Evolutionary conservation across 1,140 invertebrate genomes (phyloP).

Genomic region (Scaptomyza graminum): DNA sequence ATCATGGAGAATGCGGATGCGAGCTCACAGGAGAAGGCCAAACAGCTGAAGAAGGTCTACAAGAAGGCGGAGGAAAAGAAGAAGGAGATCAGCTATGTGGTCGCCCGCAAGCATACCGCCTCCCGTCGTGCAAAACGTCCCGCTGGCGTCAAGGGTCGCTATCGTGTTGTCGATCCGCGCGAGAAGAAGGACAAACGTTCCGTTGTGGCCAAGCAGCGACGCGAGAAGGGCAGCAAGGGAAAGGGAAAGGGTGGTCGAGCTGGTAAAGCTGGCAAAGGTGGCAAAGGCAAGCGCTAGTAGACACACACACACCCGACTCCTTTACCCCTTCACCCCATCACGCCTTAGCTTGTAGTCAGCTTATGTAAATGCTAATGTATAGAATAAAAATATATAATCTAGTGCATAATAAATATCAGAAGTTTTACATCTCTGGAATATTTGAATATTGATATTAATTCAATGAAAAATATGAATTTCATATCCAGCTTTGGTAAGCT

Average conservation of each 20-base stretch:
- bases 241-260: slow-evolving; percentile 31
- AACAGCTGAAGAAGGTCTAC: slow-evolving; percentile 96
- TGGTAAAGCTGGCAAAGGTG: not conserved
- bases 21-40: slow-evolving; percentile 94
- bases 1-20: slow-evolving; percentile 96
- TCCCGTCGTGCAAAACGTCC: slow-evolving; percentile 92
- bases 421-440: too few species aligned
- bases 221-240: slow-evolving; percentile 59
- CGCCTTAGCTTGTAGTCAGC: slow-evolving; percentile 18
- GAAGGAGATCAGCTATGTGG: slow-evolving; percentile 96
- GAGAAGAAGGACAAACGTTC: slow-evolving; percentile 97
- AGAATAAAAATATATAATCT: slow-evolving; percentile 50
- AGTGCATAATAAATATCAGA: slow-evolving; percentile 29
- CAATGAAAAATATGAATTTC: too few species aligned
- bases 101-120: slow-evolving; percentile 94
- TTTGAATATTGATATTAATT: too few species aligned
- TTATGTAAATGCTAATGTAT: slow-evolving; percentile 48
- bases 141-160: slow-evolving; percentile 94
- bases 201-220: slow-evolving; percentile 86
- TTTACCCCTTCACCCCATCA: not conserved
- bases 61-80: slow-evolving; percentile 95
- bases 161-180: slow-evolving; percentile 96
- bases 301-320: not conserved
- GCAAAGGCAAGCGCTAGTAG: slow-evolving; percentile 31
- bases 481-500: too few species aligned